phyloP scores from a whole-genome alignment of 2,888 invertebrate genomes.

The Rhagophthalmus giganteus region DNA sequence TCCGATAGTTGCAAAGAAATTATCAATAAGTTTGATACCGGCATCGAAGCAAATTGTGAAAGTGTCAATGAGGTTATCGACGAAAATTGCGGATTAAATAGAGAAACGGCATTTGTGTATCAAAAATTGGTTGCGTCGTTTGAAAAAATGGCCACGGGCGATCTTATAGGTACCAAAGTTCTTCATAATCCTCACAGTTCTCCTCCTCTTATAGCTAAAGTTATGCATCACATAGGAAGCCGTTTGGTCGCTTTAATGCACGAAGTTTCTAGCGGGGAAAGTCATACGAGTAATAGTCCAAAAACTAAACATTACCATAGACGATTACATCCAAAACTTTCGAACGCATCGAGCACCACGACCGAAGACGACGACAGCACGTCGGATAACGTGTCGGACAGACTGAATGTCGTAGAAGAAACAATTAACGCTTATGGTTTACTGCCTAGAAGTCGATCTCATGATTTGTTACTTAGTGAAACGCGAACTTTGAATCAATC shows the following conservation, averaged over 20 bases:
- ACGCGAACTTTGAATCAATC: slow-evolving; percentile 57
- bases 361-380: slow-evolving; percentile 75
- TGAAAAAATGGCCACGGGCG: slow-evolving; percentile 71
- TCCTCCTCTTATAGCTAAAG: slow-evolving; percentile 85
- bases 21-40: slow-evolving; percentile 78
- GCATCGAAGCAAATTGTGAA: slow-evolving; percentile 59
- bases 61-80: slow-evolving; percentile 58
- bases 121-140: slow-evolving; percentile 83
- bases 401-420: slow-evolving; percentile 53
- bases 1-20: slow-evolving; percentile 87
- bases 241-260: slow-evolving; percentile 88
- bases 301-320: slow-evolving; percentile 63
- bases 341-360: slow-evolving; percentile 67
- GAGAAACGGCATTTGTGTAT: slow-evolving; percentile 86
- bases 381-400: slow-evolving; percentile 57
- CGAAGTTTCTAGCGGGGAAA: slow-evolving; percentile 80
- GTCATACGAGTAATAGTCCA: slow-evolving; percentile 64
- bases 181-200: slow-evolving; percentile 65
- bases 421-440: slow-evolving; percentile 58
- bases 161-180: slow-evolving; percentile 50
- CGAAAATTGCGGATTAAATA: slow-evolving; percentile 59
- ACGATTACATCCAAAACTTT: slow-evolving; percentile 61
- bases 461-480: slow-evolving; percentile 74
- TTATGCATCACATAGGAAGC: slow-evolving; percentile 90
- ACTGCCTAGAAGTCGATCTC: slow-evolving; percentile 78